A percentile compares a stretch with the other conserved stretches of the same genome.
Conservation (phyloP, 2,113 vertebrate species). For the Carassius carassius region DNA sequence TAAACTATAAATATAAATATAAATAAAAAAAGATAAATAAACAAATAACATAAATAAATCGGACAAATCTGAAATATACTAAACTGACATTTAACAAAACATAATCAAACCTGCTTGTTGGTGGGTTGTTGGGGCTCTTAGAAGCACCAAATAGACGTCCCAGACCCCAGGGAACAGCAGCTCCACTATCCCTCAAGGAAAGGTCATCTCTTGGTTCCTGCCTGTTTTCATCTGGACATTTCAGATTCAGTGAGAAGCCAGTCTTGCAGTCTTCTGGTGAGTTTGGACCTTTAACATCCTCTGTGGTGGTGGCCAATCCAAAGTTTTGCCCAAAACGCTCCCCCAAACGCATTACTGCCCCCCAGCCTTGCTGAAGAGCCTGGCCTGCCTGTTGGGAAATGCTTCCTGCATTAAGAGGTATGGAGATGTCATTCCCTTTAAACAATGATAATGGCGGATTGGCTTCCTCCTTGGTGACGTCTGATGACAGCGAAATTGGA, state of each 20-base stretch:
- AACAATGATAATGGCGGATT: conserved; percentile 73
- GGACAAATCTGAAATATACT: not conserved
- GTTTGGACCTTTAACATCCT: conserved; percentile 7
- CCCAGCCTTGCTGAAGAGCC: conserved; percentile 85
- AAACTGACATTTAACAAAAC: not conserved
- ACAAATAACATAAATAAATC: not conserved
- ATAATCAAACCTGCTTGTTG: conserved; percentile 67
- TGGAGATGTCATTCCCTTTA: conserved; percentile 65
- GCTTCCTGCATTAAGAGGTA: conserved; percentile 60
- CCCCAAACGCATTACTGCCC: conserved; percentile 82
- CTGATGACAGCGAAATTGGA: conserved; percentile 24
- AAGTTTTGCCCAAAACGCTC: conserved; percentile 78
- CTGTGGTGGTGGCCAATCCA: conserved; percentile 56
- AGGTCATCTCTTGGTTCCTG: conserved; percentile 35
- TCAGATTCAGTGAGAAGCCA: not conserved
- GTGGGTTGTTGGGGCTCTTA: conserved; percentile 64
- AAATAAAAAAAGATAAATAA: too few species aligned
- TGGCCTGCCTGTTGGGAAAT: conserved; percentile 75
- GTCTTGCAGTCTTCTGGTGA: conserved; percentile 28
- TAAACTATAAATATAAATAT: too few species aligned
- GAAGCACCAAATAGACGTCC: conserved; percentile 89
- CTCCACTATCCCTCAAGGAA: conserved; percentile 43
- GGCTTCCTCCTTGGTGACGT: conserved; percentile 30
- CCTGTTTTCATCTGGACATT: not conserved
- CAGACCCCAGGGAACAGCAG: conserved; percentile 73